Evolutionary conservation across 2,113 vertebrate species (phyloP).

Genomic region (Corythoichthys haematopterus): DNA sequence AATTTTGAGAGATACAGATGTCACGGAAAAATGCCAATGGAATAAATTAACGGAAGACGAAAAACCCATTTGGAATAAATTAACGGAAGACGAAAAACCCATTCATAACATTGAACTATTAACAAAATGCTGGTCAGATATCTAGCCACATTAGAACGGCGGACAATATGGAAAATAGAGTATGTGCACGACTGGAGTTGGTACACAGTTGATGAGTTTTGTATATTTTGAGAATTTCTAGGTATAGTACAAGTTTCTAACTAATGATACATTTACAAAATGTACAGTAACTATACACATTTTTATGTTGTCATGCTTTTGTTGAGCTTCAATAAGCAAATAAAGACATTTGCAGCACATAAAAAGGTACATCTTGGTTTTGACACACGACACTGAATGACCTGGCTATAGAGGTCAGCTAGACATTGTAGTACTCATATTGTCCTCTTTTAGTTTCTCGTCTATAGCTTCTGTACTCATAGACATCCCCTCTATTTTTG

Average conservation of each 20-base stretch:
- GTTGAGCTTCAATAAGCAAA: conserved; percentile 32
- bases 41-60: background rate
- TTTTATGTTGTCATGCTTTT: background rate
- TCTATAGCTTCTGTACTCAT: background rate
- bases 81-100: background rate
- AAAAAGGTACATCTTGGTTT: background rate
- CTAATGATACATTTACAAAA: background rate
- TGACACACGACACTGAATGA: conserved; percentile 6
- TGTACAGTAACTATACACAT: background rate
- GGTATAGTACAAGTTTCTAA: background rate
- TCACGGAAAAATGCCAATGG: background rate
- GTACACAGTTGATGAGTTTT: background rate
- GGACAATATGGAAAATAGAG: background rate
- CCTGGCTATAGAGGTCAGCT: conserved; percentile 22
- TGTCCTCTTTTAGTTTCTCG: background rate
- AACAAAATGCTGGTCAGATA: background rate
- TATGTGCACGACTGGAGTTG: background rate
- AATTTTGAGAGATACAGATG: background rate
- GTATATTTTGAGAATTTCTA: background rate
- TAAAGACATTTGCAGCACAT: background rate
- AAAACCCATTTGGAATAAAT: background rate
- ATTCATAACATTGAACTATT: background rate
- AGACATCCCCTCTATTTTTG: conserved; percentile 22
- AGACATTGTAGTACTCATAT: background rate
- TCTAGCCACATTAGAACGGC: background rate